Base-by-base conservation (phyloP, 2,113 vertebrate genomes). In the Bubo scandiacus region DNA sequence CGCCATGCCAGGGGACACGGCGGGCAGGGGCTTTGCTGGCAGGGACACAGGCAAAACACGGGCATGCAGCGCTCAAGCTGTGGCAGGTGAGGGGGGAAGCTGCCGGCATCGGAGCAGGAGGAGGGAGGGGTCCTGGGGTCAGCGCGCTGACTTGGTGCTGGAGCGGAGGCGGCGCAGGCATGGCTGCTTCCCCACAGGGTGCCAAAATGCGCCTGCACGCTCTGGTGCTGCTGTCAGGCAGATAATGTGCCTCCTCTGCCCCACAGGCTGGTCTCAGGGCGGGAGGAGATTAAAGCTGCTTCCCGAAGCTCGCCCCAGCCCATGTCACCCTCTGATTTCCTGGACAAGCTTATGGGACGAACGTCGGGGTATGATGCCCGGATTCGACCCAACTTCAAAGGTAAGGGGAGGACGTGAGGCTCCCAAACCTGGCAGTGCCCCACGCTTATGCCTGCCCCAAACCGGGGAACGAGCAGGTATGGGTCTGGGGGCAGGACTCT, bases 381-480 rank as follows among this genome's bases (percentile, higher is more conserved):
- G 88, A 99, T 99, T 94, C 98, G 99, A 84, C 99, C 99, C 96
- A 99, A 99, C 98, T 99, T 99, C 98, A 99, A 99, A 99, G 99
- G 99, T 99, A 98, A 98, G 91, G 15, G 51, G 26, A 55, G 22
- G 36, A 8, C 0, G 2, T 10, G 82, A 54, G 42, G 45, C 34
- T 15, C 34, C 62, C 49, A 58, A 57, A 77, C 36, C 30, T 12
- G 54, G 19, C 54, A 68, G 85, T 0, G 0, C 34, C 32, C 66
- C 62, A 11, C 0, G 1, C 26, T 43, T 20, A 6, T 2, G 23
- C 75, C 54, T 89, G 72, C 34, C 43, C 40, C 52, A 38, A 72
- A 19, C 36, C 62, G 38, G 74, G 57, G 54, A 49, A 57, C 0
- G 3, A 40, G 12, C 34, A 73, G 34, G 9, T 26, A 21, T 32